A percentile compares a stretch with the other conserved stretches of the same genome.
Evolutionary conservation across 2,888 invertebrate genomes (phyloP).

Genomic region (Sphaerophoria taeniata): DNA sequence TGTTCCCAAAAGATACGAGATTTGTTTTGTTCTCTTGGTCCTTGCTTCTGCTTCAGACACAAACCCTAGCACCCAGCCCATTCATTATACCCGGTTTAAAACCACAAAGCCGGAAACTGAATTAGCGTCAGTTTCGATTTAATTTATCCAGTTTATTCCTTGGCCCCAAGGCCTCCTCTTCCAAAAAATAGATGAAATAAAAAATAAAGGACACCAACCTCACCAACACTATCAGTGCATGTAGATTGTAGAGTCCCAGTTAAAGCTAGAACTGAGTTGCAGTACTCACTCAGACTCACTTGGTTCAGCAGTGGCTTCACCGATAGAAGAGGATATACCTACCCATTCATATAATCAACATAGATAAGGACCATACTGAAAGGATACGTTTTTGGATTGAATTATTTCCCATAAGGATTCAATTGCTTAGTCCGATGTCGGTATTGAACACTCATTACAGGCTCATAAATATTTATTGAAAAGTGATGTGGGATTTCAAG

Average conservation of each 20-base stretch:
- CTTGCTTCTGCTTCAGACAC: slow-evolving; percentile 53
- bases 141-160: slow-evolving; percentile 72
- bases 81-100: slow-evolving; percentile 55
- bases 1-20: slow-evolving; percentile 65
- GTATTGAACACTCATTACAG: slow-evolving; percentile 74
- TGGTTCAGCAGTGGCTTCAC: background rate
- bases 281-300: background rate
- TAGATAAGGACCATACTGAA: slow-evolving; percentile 59
- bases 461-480: slow-evolving; percentile 75
- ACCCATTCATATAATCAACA: slow-evolving; percentile 30
- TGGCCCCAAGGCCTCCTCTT: slow-evolving; percentile 20
- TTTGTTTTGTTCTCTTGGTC: slow-evolving; percentile 62
- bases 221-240: background rate
- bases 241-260: background rate
- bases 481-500: slow-evolving; percentile 74
- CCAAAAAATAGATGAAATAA: slow-evolving; percentile 14
- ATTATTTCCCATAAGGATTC: slow-evolving; percentile 74
- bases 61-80: background rate
- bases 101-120: slow-evolving; percentile 74
- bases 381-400: slow-evolving; percentile 73
- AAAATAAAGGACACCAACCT: slow-evolving; percentile 27
- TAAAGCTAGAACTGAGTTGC: background rate
- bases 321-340: background rate
- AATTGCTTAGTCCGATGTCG: slow-evolving; percentile 70
- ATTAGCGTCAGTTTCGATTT: slow-evolving; percentile 74